phyloP scores from a whole-genome alignment of 30 jellyfish, hydroid and myxozoan genomes.

The Clytia hemisphaerica region DNA sequence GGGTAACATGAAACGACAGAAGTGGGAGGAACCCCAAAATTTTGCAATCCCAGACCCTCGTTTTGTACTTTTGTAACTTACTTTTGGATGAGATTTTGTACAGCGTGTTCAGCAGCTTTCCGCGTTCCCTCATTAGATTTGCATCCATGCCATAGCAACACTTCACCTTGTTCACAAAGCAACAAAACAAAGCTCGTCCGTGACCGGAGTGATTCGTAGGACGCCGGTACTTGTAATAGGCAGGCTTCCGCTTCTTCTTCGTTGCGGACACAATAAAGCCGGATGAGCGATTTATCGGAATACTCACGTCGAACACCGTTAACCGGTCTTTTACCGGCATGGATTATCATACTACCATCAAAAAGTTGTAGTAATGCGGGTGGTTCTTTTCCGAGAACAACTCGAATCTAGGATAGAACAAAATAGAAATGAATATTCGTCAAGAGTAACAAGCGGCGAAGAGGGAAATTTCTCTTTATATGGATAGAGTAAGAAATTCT shows the following conservation, averaged over 20 bases:
- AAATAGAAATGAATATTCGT: too few relatives aligned
- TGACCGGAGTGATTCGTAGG: slow-evolving; percentile 83
- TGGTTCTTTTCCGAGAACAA: slow-evolving; percentile 87
- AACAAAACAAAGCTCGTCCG: slow-evolving; percentile 76
- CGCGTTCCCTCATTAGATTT: slow-evolving; percentile 65
- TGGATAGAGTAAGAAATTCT: too few relatives aligned
- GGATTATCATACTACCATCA: slow-evolving; percentile 92
- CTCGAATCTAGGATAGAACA: slow-evolving; percentile 59
- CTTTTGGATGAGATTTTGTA: slow-evolving; percentile 77
- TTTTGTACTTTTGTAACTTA: too few relatives aligned
- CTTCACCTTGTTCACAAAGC: slow-evolving; percentile 79
- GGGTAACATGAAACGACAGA: too few relatives aligned
- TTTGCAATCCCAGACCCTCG: too few relatives aligned
- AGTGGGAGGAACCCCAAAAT: too few relatives aligned
- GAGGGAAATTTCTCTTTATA: too few relatives aligned
- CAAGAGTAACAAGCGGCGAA: too few relatives aligned
- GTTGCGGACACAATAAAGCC: slow-evolving; percentile 70
- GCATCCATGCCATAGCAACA: slow-evolving; percentile 96
- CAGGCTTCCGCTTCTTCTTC: slow-evolving; percentile 75
- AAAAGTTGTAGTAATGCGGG: slow-evolving; percentile 70
- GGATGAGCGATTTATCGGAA: slow-evolving; percentile 67
- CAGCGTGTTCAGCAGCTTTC: slow-evolving; percentile 79
- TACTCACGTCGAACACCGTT: slow-evolving; percentile 15
- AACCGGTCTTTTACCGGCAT: slow-evolving; percentile 77
- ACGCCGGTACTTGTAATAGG: slow-evolving; percentile 81